Base-by-base conservation (phyloP, 2,797 vertebrate genomes). In the Peromyscus eremicus region DNA sequence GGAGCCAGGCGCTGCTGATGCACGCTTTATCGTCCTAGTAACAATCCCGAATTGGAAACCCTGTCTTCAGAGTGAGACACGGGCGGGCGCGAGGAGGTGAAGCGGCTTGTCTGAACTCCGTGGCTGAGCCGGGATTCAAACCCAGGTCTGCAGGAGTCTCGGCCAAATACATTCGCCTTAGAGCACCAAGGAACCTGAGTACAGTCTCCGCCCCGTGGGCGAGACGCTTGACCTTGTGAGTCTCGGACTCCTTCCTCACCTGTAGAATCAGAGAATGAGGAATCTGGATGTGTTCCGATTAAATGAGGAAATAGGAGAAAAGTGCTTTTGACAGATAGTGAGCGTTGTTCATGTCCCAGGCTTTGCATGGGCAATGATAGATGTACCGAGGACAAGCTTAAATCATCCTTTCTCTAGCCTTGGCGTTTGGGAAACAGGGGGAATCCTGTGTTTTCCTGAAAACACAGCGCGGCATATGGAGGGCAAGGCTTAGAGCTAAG, bases 181-280 rank as follows among this genome's bases (percentile, higher is more conserved):
- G 43, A 81, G 19, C 70, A 34, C 12, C 73, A 0, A 37, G 19
- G 12, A 57, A 6, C 37, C 62, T 34, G 37, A 52, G 13, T 12
- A 29, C 55, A 1, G 1, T 6, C 34, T 85, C 60, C 40, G 37
- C 40, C 75, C 19, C 40, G 2, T 4, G 40, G 12, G 29, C 68
- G 17, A 70, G 14, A 40, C 71, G 7, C 73, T 70, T 55, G 91
- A 66, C 23, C 43, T 76, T 82, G 37, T 12, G 77, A 76, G 60
- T 62, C 91, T 79, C 87, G 2, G 68, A 66, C 68, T 12, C 19
- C 40, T 37, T 34, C 29, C n/a, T 66, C 64, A 9, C 70, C 88
- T 66, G 77, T 66, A 12, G 79, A 40, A 49, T 85, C 82, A 92
- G 62, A 82, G 92, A 88, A 87, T 14, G 64, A 77, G 27, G 57